Evolutionary conservation across 2,113 vertebrate species (phyloP), one percentile per base, ranked within the genome.

Genomic region (Anarrhichthys ocellatus): DNA sequence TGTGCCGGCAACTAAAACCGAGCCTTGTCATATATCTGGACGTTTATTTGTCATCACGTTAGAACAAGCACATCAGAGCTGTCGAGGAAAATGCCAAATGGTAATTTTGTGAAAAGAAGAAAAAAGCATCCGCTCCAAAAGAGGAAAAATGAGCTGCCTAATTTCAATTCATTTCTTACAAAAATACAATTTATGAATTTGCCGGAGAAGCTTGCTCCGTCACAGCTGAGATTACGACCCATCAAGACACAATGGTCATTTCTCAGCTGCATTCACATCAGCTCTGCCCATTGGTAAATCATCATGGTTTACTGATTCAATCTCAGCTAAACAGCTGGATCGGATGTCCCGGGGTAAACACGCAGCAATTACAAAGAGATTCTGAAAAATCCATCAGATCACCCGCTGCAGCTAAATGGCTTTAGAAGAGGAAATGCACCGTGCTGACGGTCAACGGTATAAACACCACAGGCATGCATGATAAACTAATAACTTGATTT

Each of bases 81-180:
- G 77, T 85, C 6, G 40, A 84, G 48, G 44, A 66, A 83, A 86
- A 85, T 76, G 84, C 76, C 84, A 92, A 88, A 91, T 90, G 59
- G 84, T 77, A 80, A 83, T 83, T 87, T 74, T 56, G 27, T n/a
- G n/a, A 69, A 74, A 81, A 73, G 20, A 54, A 46, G 13, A 46
- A 52, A 69, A 24, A 36, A 59, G 84, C 80, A 82, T 34, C 61
- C 32, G 3, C 34, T 89, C 75, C 87, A 91, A 68, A 87, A 81
- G 52, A 74, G 34, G 66, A 62, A 83, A 88, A 79, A 76, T 66
- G n/a, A 79, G 63, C 34, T 6, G 15, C 79, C 29, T 73, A 74
- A 80, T 80, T 88, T 82, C 48, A 66, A 77, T 66, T 79, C 38
- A 85, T 86, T 82, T 88, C 76, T 84, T 81, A 75, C 10, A 81